Evolutionary conservation across 1,140 invertebrate species (phyloP), one percentile per base, ranked within the genome.

Genomic region (Bradynema listronoti): DNA sequence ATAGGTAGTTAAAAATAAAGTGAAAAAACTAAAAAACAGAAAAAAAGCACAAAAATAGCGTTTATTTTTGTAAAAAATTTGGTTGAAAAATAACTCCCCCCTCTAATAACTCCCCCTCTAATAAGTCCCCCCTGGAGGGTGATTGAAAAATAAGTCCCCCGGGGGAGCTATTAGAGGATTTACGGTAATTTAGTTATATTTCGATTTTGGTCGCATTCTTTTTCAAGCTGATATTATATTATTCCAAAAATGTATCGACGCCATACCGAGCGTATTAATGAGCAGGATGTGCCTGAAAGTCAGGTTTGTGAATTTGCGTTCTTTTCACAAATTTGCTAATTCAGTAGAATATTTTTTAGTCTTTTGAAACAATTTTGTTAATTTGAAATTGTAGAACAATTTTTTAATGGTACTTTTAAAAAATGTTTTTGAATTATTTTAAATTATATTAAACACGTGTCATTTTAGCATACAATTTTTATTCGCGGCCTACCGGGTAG

Each of bases 391-490:
- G 11, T 19, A 11, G 11, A 11, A 39, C 36, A 39, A 39, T 11
- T 11, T 11, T 11, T 39, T 39, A 19, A 39, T 11, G 19, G 11
- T 11, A 39, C 11, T 39, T 39, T 39, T 11, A 11, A 39, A 11
- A 11, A 39, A 11, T 39, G 36, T 39, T 11, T 19, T 11, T 11
- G 19, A 39, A 11, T 11, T 39, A 11, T 11, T 19, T 39, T 11
- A 39, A 39, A 11, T 39, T 39, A 39, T 11, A 39, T 11, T 39
- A 39, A 47, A 19, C 22, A 19, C 5, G 4, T 4, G 22, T 39
- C n/a, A n/a, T 61, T 60, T 43, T 47, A 50, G 63, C 71, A 58
- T 49, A 51, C 61, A 56, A 47, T 65, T 55, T 71, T 61, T 56
- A 45, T 61, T 57, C 39, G 55, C 27, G 67, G 53, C 29, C 46